These are phyloP conservation scores for Catocala fraxini DNA, from an alignment of 2,888 invertebrate species.

Conservation along the genomic window DNA sequence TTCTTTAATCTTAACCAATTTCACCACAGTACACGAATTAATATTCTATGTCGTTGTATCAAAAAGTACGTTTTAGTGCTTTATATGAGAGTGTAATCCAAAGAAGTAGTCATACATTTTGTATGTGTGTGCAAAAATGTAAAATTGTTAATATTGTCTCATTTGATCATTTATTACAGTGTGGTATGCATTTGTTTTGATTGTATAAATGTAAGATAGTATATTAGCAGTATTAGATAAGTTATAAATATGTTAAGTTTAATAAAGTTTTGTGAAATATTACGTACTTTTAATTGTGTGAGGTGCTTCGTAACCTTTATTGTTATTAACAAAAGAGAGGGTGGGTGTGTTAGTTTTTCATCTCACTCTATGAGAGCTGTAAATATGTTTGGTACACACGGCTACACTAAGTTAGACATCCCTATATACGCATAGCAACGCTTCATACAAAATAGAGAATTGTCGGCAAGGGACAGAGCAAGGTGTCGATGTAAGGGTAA, in stretches of 20 bases:
- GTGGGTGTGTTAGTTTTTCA: not conserved
- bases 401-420: too few relatives aligned
- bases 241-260: slow-evolving; percentile 72
- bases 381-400: too few relatives aligned
- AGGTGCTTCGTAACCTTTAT: too few relatives aligned
- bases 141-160: slow-evolving; percentile 38
- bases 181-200: slow-evolving; percentile 69
- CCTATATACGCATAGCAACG: too few relatives aligned
- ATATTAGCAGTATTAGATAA: slow-evolving; percentile 68
- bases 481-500: too few relatives aligned
- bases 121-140: slow-evolving; percentile 35
- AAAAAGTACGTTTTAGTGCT: slow-evolving; percentile 72
- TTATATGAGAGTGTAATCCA: slow-evolving; percentile 42
- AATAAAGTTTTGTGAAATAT: slow-evolving; percentile 73
- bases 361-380: not conserved
- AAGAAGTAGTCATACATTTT: slow-evolving; percentile 33
- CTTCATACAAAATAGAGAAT: too few relatives aligned
- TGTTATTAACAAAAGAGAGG: too few relatives aligned
- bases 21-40: slow-evolving; percentile 39
- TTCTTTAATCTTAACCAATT: slow-evolving; percentile 35
- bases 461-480: too few relatives aligned
- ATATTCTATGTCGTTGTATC: slow-evolving; percentile 24
- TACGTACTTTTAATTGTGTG: slow-evolving; percentile 8
- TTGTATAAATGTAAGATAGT: slow-evolving; percentile 77
- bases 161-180: slow-evolving; percentile 43